Evolutionary conservation across 2,888 invertebrate genomes (phyloP).

Genomic region (Uloborus plumipes): DNA sequence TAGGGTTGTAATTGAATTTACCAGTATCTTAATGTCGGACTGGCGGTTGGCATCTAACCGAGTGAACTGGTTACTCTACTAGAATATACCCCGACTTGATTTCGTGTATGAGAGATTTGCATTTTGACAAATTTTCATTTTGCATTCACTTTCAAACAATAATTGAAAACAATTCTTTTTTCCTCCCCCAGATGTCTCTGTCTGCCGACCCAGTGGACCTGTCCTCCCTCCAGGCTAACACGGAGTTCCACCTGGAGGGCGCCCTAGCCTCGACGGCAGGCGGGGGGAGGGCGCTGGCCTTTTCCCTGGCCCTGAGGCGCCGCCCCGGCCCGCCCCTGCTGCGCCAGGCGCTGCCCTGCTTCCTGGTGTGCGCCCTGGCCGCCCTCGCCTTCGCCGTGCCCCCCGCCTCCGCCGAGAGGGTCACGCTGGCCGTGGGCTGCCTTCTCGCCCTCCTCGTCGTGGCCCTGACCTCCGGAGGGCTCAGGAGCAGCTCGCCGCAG

Average conservation of each 20-base stretch:
- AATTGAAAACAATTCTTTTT: neutral
- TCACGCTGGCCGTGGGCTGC: conserved; percentile 46
- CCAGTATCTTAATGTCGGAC: too few species aligned
- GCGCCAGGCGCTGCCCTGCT: conserved; percentile 51
- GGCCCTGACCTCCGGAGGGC: conserved; percentile 21
- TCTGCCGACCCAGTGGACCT: conserved; percentile 38
- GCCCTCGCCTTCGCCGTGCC: conserved; percentile 47
- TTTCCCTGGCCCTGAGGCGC: conserved; percentile 38
- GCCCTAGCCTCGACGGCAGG: conserved; percentile 17
- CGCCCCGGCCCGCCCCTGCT: conserved; percentile 48
- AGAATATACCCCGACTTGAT: too few species aligned
- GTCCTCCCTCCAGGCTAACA: conserved; percentile 32
- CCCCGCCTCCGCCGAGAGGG: conserved; percentile 39
- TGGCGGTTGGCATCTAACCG: too few species aligned
- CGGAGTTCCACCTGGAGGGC: conserved; percentile 51
- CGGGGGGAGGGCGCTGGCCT: conserved; percentile 29
- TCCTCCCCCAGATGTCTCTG: conserved; percentile 29
- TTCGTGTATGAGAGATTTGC: too few species aligned
- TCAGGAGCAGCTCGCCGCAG: conserved; percentile 24
- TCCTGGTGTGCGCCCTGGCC: conserved; percentile 34
- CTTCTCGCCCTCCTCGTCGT: conserved; percentile 31
- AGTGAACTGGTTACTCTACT: too few species aligned
- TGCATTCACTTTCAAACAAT: too few species aligned
- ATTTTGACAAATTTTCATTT: too few species aligned
- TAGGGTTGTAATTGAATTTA: too few species aligned